Evolutionary conservation across 2,113 vertebrate species (phyloP).

Genomic region (Tragelaphus imberbis): DNA sequence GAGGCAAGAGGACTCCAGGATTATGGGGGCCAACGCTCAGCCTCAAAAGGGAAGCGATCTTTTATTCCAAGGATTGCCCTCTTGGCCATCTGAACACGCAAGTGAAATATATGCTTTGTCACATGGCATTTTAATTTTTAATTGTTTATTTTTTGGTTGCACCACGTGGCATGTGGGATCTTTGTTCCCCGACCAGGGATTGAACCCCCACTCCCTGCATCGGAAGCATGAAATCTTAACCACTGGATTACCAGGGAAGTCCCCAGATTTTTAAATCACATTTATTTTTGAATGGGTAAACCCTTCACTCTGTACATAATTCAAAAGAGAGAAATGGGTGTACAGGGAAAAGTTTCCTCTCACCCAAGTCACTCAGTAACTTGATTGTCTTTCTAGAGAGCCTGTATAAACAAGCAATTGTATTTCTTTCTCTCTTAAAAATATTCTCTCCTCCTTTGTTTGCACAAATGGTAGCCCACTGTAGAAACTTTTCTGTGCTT

Average conservation of each 20-base stretch:
- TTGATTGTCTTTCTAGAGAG: neutral
- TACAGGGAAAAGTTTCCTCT: neutral
- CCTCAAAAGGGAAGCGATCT: neutral
- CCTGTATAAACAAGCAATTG: neutral
- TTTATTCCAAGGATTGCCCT: neutral
- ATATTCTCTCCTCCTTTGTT: neutral
- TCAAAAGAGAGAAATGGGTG: neutral
- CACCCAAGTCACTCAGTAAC: neutral
- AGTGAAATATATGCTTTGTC: neutral
- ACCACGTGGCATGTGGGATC: neutral
- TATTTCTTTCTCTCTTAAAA: neutral
- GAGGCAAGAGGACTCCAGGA: constrained; percentile 36
- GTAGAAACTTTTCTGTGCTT: neutral
- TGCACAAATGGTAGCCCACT: neutral
- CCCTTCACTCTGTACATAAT: neutral
- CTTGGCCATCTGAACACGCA: neutral
- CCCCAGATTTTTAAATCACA: neutral
- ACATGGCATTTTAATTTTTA: neutral
- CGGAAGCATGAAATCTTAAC: neutral
- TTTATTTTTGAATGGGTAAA: neutral
- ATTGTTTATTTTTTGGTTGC: neutral
- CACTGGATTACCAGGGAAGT: neutral
- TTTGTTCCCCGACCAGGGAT: neutral
- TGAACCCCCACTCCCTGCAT: neutral
- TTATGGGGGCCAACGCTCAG: neutral